phyloP scores from a whole-genome alignment of 2,113 vertebrate species.

The Semnopithecus entellus region DNA sequence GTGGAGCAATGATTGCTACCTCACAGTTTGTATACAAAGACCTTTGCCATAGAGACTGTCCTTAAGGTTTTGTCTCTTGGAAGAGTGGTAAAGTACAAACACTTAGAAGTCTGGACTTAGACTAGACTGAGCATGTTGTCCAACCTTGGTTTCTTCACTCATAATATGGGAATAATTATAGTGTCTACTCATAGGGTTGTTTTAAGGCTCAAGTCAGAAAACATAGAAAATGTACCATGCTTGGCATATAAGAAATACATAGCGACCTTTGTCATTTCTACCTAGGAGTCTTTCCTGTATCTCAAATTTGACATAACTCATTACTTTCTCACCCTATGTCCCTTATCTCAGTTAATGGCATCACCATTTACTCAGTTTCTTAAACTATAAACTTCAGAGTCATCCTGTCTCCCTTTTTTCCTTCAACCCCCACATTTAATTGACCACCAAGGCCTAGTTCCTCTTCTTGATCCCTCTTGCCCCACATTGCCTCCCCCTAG shows the following conservation, averaged over 20 bases:
- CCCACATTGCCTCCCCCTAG: not conserved
- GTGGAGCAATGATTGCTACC: not conserved
- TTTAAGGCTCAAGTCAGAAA: not conserved
- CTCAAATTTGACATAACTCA: not conserved
- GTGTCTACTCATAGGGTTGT: not conserved
- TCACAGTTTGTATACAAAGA: not conserved
- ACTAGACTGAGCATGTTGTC: not conserved
- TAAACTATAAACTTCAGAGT: conserved; percentile 23
- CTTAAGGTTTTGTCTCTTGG: not conserved
- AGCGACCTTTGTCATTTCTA: conserved; percentile 5
- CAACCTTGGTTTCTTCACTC: conserved; percentile 37
- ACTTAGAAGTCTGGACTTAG: not conserved
- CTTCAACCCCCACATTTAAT: not conserved
- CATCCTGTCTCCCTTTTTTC: not conserved
- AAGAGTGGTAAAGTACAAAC: not conserved
- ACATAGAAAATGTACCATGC: not conserved
- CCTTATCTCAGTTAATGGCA: not conserved
- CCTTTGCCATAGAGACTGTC: not conserved
- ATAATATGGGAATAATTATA: conserved; percentile 5
- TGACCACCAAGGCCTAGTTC: not conserved
- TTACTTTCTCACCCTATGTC: not conserved
- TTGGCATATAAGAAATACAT: not conserved
- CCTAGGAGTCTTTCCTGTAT: not conserved
- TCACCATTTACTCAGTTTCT: not conserved
- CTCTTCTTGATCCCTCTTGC: not conserved